phyloP scores from a whole-genome alignment of 2,797 vertebrate species.

The Natrix natrix region DNA sequence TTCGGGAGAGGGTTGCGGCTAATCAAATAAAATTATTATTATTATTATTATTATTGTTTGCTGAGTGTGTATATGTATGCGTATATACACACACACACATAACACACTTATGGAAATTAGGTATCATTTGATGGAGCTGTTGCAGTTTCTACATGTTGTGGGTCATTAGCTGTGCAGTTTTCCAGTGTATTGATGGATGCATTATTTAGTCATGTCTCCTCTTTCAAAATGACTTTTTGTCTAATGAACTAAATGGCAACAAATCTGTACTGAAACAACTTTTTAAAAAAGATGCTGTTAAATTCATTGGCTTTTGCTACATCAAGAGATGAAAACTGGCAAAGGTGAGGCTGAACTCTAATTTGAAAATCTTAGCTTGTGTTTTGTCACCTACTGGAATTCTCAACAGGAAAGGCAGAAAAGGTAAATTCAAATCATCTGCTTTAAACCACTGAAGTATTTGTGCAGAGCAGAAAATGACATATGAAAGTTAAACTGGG shows the following conservation, averaged over 20 bases:
- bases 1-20: too few species aligned
- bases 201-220: constrained; percentile 50
- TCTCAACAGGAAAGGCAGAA: constrained; percentile 24
- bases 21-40: too few species aligned
- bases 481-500: constrained; percentile 1
- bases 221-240: constrained; percentile 42
- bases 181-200: constrained; percentile 43
- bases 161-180: constrained; percentile 44
- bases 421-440: constrained; percentile 29
- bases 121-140: constrained; percentile 28
- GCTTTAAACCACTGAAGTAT: constrained; percentile 4
- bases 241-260: constrained; percentile 41
- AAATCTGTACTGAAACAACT: constrained; percentile 35
- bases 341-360: constrained; percentile 22
- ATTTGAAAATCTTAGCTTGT: constrained; percentile 18
- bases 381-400: constrained; percentile 18
- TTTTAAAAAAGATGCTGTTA: constrained; percentile 29
- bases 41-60: too few species aligned
- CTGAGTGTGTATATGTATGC: constrained; percentile 44
- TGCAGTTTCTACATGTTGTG: constrained; percentile 28
- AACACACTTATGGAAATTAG: constrained; percentile 41
- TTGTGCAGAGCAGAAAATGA: constrained; percentile 23
- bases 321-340: constrained; percentile 17
- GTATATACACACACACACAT: neutral
- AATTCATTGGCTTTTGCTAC: constrained; percentile 42